A percentile compares a stretch with the other conserved stretches of the same genome.
Evolutionary conservation across 2,113 vertebrate genomes (phyloP).

Genomic region (Malurus alboscapulatus): DNA sequence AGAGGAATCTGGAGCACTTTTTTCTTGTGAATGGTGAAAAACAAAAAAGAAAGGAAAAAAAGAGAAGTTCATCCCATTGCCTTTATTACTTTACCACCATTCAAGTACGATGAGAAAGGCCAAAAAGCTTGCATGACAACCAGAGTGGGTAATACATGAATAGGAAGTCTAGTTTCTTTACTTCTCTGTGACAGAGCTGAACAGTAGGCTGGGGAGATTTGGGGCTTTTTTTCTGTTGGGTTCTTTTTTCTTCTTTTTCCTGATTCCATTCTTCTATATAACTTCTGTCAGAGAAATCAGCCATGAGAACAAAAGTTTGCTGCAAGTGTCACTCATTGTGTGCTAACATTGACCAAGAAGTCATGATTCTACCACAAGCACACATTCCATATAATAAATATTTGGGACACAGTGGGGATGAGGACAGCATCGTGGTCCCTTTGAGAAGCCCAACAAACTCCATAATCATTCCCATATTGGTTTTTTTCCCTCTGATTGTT

Average conservation of each 20-base stretch:
- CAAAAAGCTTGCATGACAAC: constrained; percentile 13
- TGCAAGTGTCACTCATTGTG: background rate
- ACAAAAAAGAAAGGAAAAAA: too few species aligned
- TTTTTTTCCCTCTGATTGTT: accelerated
- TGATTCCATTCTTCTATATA: background rate
- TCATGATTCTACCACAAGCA: background rate
- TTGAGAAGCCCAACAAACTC: background rate
- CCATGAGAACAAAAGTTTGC: background rate
- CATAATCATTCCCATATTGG: background rate
- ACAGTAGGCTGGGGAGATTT: constrained; percentile 3
- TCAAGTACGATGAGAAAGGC: background rate
- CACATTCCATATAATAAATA: background rate
- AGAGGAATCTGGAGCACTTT: background rate
- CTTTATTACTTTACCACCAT: constrained; percentile 28
- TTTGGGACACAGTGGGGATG: background rate
- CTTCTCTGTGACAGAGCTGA: constrained; percentile 22
- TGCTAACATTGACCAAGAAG: background rate
- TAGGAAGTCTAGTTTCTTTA: constrained; percentile 39
- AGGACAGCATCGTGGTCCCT: background rate
- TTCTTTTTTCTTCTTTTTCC: background rate
- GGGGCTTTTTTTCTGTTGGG: background rate
- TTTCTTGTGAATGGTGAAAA: too few species aligned
- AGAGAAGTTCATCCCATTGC: background rate
- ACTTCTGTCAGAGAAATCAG: constrained; percentile 46
- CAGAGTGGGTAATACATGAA: background rate